Conservation (phyloP, 2,888 invertebrate genomes). For the Kryphioiulus occultus region DNA sequence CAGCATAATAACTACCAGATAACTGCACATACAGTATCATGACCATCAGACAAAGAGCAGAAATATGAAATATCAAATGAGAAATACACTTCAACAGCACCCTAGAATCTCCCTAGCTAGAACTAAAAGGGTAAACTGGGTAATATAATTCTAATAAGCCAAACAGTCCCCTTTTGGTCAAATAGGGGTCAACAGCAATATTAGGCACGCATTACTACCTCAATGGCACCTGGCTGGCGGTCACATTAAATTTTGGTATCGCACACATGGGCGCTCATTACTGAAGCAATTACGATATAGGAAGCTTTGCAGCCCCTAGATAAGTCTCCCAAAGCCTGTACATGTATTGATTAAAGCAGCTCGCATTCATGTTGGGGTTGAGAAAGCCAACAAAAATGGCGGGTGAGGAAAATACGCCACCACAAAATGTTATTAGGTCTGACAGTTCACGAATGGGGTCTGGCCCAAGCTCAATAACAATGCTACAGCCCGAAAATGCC, state of each 20-base stretch:
- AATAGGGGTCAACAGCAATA: neutral
- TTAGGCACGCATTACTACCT: neutral
- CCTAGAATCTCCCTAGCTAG: too few relatives aligned
- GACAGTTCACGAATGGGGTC: neutral
- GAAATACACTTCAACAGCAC: too few relatives aligned
- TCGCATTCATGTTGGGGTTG: neutral
- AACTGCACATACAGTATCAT: neutral
- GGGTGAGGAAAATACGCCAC: neutral
- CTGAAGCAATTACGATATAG: conserved; percentile 25
- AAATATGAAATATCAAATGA: too few relatives aligned
- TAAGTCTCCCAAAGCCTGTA: neutral
- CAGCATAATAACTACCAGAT: neutral
- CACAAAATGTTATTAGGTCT: conserved; percentile 21
- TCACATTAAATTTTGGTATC: neutral
- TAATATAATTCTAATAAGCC: neutral
- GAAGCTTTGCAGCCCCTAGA: neutral
- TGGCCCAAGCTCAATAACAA: neutral
- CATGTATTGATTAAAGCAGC: neutral
- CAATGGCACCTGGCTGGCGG: conserved; percentile 21
- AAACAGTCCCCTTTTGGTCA: neutral
- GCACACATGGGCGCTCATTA: neutral
- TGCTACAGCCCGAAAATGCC: neutral
- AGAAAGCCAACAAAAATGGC: neutral
- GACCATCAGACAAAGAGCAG: too few relatives aligned
- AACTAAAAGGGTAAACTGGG: neutral